Evolutionary conservation across 2,797 vertebrate species (phyloP), one percentile per base, ranked within the genome.

Genomic region (Chiroxiphia lanceolata): DNA sequence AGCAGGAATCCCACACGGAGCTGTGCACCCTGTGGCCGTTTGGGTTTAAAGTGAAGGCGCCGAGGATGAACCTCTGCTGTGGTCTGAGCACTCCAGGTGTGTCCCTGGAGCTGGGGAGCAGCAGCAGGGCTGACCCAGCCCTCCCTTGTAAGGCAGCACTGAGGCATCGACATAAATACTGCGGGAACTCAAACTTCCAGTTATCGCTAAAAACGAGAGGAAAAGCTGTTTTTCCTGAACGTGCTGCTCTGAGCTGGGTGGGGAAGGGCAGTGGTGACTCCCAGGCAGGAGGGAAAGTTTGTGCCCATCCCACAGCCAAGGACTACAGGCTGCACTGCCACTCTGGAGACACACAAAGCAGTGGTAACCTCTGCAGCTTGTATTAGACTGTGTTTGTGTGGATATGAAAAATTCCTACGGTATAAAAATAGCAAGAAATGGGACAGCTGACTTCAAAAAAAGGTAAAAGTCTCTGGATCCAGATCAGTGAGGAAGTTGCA

Each of bases 371-470:
- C 94, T 87, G 83, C 59, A 65, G 74, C 47, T 71, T n/a, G 53
- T 45, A 27, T 72, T 20, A 23, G 44, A 31, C 16, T 22, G 31
- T 69, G 61, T 54, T 69, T 53, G 80, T 34, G 65, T 63, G 67
- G 77, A n/a, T 84, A 82, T 44, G 90, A 86, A 93, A 68, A 74
- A 60, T 71, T 90, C 16, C 76, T 91, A 23, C 0, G 0, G 90
- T 95, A 94, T 84, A 96, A 96, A 96, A 96, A 96, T 80, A 94
- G 83, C 92, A 88, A 81, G 91, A 95, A 93, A 75, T 65, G 72
- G 93, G 63, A 70, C 51, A 72, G 40, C 56, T 53, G 70, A 70
- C 80, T 64, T 82, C 8, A 70, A 77, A 75, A 80, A 50, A 92
- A 83, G 40, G 19, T 59, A 48, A 63, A n/a, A 82, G 44, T 75